Percentiles rank a stretch among this genome's conserved stretches.
Conservation (phyloP, 1,140 invertebrate species). For the Pemphigus obesinymphae region DNA sequence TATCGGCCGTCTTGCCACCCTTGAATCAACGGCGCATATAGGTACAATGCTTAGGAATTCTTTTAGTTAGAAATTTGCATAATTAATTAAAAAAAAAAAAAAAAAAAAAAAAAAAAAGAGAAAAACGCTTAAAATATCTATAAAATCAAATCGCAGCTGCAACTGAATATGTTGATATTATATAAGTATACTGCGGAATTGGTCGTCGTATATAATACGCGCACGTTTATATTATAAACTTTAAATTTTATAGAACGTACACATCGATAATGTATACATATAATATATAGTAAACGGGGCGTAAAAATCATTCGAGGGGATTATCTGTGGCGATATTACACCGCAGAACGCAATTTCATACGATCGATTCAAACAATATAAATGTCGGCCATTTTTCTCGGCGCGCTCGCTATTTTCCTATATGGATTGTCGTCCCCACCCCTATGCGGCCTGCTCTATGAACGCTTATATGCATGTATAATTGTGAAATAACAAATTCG, state of each 20-base stretch:
- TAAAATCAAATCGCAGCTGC: slow-evolving; percentile 18
- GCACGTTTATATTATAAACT: neutral
- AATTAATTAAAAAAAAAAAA: neutral
- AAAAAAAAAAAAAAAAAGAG: neutral
- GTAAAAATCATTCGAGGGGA: slow-evolving; percentile 17
- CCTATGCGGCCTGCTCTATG: neutral
- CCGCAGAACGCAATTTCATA: neutral
- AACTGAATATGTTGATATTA: neutral
- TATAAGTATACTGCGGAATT: neutral
- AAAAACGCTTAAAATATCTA: neutral
- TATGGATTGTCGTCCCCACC: neutral
- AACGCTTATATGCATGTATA: neutral
- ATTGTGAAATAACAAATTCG: slow-evolving; percentile 14
- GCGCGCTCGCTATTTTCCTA: neutral
- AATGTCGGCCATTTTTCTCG: slow-evolving; percentile 27
- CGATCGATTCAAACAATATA: slow-evolving; percentile 15
- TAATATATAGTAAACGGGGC: neutral
- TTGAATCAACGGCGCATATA: neutral
- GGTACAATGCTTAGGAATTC: neutral
- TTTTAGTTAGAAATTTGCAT: neutral
- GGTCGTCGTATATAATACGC: neutral
- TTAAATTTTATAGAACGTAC: neutral
- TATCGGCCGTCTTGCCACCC: neutral
- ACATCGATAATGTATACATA: neutral
- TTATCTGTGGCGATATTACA: neutral